Conservation (phyloP, 2,113 vertebrate species). For the Alligator sinensis region DNA sequence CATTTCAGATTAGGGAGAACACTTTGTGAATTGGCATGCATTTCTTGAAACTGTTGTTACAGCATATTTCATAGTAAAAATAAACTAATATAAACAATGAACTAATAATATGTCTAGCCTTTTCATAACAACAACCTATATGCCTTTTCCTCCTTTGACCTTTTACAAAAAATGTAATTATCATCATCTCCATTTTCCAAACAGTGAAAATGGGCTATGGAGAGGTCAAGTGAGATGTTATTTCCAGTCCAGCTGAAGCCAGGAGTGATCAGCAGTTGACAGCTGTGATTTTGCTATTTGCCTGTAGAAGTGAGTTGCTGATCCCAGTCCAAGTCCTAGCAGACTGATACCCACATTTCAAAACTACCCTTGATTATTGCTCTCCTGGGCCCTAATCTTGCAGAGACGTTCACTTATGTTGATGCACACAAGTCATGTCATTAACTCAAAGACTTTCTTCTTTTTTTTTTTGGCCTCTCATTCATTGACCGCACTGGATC, state of each 20-base stretch:
- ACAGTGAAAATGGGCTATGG: neutral
- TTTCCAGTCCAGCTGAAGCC: slow-evolving; percentile 1
- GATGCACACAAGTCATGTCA: neutral
- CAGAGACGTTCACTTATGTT: neutral
- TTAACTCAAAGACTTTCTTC: neutral
- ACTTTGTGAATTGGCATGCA: neutral
- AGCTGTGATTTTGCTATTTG: neutral
- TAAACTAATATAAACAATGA: neutral
- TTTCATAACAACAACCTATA: neutral
- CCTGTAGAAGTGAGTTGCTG: slow-evolving; percentile 1
- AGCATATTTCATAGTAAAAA: neutral
- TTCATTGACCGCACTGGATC: neutral
- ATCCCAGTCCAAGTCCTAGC: slow-evolving; percentile 11
- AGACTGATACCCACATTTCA: neutral
- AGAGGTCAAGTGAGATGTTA: neutral
- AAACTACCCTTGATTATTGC: slow-evolving; percentile 31
- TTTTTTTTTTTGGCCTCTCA: neutral
- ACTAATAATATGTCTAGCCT: too few relatives aligned
- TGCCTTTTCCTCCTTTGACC: neutral
- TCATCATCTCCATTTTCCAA: neutral
- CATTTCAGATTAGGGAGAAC: neutral
- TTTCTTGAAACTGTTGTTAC: neutral
- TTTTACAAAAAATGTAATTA: neutral
- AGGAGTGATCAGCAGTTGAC: neutral
- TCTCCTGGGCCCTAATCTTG: neutral